Conservation (phyloP, 2,888 invertebrate species). For the Drosophila melanocephala region DNA sequence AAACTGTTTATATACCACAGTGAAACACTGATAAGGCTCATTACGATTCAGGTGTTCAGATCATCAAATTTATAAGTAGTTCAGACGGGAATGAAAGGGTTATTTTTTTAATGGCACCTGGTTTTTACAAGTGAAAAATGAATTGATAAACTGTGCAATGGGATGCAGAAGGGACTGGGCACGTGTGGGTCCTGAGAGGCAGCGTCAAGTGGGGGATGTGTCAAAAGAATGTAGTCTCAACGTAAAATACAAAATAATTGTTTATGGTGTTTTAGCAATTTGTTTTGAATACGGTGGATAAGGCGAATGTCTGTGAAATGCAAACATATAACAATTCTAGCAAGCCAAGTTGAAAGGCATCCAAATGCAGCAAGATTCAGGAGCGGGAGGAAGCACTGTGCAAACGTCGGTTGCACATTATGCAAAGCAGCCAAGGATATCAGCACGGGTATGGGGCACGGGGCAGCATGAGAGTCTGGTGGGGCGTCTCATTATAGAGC, state of each 20-base stretch:
- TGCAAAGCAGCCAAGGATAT: slow-evolving; percentile 68
- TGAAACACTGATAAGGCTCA: background rate
- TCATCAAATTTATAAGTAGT: background rate
- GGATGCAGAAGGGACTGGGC: slow-evolving; percentile 26
- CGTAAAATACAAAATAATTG: slow-evolving; percentile 80
- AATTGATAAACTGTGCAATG: slow-evolving; percentile 68
- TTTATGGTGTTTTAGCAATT: slow-evolving; percentile 83
- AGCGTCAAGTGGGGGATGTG: background rate
- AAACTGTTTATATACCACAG: background rate
- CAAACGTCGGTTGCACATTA: slow-evolving; percentile 42
- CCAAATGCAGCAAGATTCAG: slow-evolving; percentile 10
- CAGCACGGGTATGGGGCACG: slow-evolving; percentile 14
- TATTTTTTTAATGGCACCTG: background rate
- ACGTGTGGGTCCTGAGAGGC: slow-evolving; percentile 34
- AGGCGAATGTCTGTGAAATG: slow-evolving; percentile 35
- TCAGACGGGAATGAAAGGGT: background rate
- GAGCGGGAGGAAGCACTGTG: background rate
- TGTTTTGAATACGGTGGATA: slow-evolving; percentile 28
- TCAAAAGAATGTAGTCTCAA: slow-evolving; percentile 72
- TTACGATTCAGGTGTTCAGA: background rate
- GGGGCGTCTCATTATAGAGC: slow-evolving; percentile 68
- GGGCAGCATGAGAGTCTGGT: background rate
- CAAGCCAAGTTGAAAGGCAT: slow-evolving; percentile 42
- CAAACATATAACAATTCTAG: slow-evolving; percentile 73
- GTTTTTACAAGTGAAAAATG: slow-evolving; percentile 17